Evolutionary conservation across 2,888 invertebrate species (phyloP).

Genomic region (Diplolepis rosae): DNA sequence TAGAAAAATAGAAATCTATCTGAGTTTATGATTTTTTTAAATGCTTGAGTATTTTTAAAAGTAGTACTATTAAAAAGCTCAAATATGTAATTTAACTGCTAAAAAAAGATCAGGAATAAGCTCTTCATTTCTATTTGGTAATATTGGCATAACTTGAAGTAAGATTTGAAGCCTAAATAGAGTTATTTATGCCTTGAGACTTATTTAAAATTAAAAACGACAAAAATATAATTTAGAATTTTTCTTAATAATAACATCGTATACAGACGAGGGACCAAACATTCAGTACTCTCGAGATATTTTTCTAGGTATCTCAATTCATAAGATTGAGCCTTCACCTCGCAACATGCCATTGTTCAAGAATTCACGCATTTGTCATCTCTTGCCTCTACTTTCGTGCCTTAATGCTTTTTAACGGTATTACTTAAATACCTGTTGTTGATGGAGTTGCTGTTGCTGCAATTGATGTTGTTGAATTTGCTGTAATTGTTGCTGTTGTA

Average conservation of each 20-base stretch:
- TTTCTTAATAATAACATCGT: neutral
- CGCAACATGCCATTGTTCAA: conserved; percentile 23
- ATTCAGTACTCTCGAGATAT: neutral
- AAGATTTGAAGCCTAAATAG: no score
- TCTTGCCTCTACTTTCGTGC: conserved; percentile 28
- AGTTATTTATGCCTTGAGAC: no score
- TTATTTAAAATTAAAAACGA: no score
- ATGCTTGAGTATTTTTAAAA: no score
- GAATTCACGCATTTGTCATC: conserved; percentile 3
- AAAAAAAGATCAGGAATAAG: neutral
- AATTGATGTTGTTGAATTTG: conserved; percentile 75
- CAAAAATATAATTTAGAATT: neutral
- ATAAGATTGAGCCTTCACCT: conserved; percentile 6
- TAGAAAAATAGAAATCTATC: neutral
- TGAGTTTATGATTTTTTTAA: no score
- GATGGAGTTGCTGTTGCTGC: conserved; percentile 76
- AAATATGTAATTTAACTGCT: no score
- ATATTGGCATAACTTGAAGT: no score
- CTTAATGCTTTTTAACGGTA: conserved; percentile 42
- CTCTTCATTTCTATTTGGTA: neutral
- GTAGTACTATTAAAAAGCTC: no score
- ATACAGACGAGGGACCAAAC: neutral
- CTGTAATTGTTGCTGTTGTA: conserved; percentile 77
- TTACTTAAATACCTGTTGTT: conserved; percentile 76
- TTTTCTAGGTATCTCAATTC: neutral